A percentile compares a stretch with the other conserved stretches of the same genome.
Evolutionary conservation across 2,113 vertebrate species (phyloP).

Genomic region (Turnix velox): DNA sequence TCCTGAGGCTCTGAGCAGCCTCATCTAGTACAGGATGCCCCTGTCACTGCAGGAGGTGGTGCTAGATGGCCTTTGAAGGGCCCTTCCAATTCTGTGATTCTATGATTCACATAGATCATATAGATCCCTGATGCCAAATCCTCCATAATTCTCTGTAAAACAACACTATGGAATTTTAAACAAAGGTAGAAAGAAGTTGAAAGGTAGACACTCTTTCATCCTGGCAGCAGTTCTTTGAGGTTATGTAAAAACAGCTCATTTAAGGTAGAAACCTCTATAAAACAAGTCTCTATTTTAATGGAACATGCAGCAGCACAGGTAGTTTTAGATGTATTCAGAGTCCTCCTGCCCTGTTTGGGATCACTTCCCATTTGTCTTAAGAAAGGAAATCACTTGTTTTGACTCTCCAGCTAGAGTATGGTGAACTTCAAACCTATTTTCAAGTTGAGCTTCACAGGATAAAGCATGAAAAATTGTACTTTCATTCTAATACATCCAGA

Average conservation of each 20-base stretch:
- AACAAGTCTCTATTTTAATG: not conserved
- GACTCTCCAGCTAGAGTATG: not conserved
- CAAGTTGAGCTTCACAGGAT: not conserved
- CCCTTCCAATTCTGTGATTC: too few relatives aligned
- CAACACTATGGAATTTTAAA: not conserved
- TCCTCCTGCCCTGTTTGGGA: not conserved
- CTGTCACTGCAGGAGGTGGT: too few relatives aligned
- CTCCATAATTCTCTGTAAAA: not conserved
- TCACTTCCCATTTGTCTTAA: not conserved
- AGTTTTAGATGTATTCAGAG: not conserved
- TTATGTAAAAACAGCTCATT: not conserved
- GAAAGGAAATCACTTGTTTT: not conserved
- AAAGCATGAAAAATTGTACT: not conserved
- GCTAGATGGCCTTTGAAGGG: too few relatives aligned
- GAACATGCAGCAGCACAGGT: not conserved
- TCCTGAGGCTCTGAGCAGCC: too few relatives aligned
- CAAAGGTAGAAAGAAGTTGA: not conserved
- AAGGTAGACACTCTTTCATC: not conserved
- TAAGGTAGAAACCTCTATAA: not conserved
- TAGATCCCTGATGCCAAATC: not conserved
- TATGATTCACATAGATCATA: too few relatives aligned
- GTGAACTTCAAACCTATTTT: not conserved
- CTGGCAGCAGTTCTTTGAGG: not conserved
- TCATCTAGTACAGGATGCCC: too few relatives aligned
- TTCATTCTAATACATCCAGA: not conserved